Base-by-base conservation (phyloP, 1,140 invertebrate species). In the Akabosia matsudoensis region DNA sequence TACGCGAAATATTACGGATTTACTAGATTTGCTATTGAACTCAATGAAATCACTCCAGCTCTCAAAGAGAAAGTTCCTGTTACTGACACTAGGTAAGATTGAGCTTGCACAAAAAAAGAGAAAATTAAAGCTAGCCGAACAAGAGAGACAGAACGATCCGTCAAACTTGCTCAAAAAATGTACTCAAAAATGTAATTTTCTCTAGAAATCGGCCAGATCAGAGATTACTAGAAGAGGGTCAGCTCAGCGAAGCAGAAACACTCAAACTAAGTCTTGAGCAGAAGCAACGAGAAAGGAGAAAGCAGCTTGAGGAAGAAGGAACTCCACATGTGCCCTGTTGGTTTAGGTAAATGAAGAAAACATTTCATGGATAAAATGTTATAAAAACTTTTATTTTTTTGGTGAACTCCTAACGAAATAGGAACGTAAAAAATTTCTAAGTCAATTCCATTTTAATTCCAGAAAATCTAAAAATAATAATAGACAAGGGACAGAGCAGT, bases 1-100 rank as follows among this genome's bases (percentile, higher is more conserved):
- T 89, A 90, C 85, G 90, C 93, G 83, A 82, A 90, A 45, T 94
- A 93, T 84, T 95, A 94, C 85, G 93, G 93, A 0, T 94, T 95
- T 85, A 93, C 92, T 4, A 84, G 91, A 74, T 94, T 94, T 87
- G 92, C 93, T 2, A 92, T 94, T 83, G 92, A 94, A 84, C 85
- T 95, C 26, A 94, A 95, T 85, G 93, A 95, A 83, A 82, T 93
- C 28, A 89, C 91, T 79, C 86, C 88, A 1, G 90, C 91, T 75
- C 83, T 88, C 80, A 84, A 86, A 1, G 87, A 90, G 28, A 79
- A 88, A 71, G 84, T 94, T 77, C 92, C 92, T 0, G 87, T 87
- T 54, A 94, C 92, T 10, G 93, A 95, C 84, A 92, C 92, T 0
- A 84, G 79, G 79, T 78, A 78, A 70, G n/a, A n/a, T n/a, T n/a